phyloP scores from a whole-genome alignment of 64 coral and sea anemone species.

The Dendronephthya gigantea region DNA sequence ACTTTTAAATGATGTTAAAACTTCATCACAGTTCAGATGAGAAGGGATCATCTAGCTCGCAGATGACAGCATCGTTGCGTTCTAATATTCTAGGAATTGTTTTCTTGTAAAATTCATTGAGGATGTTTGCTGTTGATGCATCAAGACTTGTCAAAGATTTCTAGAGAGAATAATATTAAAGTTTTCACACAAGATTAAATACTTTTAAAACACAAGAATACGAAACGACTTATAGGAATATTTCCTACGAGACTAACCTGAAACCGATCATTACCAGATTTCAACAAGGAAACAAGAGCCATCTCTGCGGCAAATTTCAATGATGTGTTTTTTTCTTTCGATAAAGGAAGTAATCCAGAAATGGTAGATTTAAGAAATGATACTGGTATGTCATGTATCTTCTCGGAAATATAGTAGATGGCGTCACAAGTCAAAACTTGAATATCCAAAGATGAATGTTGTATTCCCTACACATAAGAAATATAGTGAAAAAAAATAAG shows the following conservation, averaged over 20 bases:
- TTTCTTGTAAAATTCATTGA: neutral
- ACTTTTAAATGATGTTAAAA: neutral
- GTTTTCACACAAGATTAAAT: no score
- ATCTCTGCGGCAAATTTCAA: neutral
- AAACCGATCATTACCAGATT: neutral
- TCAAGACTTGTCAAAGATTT: neutral
- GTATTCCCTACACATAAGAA: no score
- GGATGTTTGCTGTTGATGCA: neutral
- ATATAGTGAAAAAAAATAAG: neutral
- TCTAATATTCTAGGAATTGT: neutral
- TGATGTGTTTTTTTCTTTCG: neutral
- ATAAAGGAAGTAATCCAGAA: neutral
- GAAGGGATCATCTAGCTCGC: neutral
- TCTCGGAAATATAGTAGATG: constrained; percentile 7
- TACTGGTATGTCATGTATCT: neutral
- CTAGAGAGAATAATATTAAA: neutral
- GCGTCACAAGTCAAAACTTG: constrained; percentile 43
- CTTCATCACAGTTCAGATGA: neutral
- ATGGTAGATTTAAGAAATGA: neutral
- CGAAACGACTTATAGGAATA: neutral
- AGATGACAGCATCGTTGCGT: neutral
- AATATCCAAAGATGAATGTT: constrained; percentile 59
- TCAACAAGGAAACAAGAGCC: neutral
- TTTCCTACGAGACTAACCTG: neutral
- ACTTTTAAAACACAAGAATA: no score